Base-by-base conservation (phyloP, 2,888 invertebrate species). In the Luperina nickerlii region DNA sequence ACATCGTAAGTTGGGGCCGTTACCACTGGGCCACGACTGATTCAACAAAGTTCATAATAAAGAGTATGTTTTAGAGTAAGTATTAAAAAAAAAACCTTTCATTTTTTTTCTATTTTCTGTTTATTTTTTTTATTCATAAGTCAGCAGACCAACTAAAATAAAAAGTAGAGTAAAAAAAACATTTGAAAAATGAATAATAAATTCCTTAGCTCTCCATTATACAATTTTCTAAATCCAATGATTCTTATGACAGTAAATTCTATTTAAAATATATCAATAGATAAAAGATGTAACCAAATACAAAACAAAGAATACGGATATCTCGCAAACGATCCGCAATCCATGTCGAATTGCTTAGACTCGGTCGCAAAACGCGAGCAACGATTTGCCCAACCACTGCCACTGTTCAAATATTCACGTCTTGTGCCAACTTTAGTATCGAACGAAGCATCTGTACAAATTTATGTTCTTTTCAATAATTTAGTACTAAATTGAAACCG, bases 291-390 rank as follows among this genome's bases (percentile, higher is more conserved):
- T 81, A 65, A 79, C 27, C 24, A 45, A 79, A 74, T n/a, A 82
- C 38, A 80, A 80, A 80, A 82, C 48, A 82, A 75, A 67, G 75
- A 82, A 67, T 67, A 82, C 67, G 79, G 74, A 82, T 72, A 11
- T 83, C 78, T 82, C 42, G 78, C 79, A 87, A 88, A 65, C 74
- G 57, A 80, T 70, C 78, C 63, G 76, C 78, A 78, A 78, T 51
- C 88, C 81, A 81, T 84, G 38, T 70, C 84, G 72, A 90, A 88
- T 89, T 79, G 76, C 63, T 89, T 88, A 60, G 81, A 75, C 68
- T 71, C 74, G 72, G 74, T 85, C 65, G 73, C 81, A 60, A 82
- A 66, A 48, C 42, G 72, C 76, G 70, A 62, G 51, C 78, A 54
- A 74, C 74, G 48, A 79, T 87, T 88, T 84, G 57, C 86, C 74